phyloP scores from a whole-genome alignment of 2,113 vertebrate species.

The Melanotaenia duboulayi region DNA sequence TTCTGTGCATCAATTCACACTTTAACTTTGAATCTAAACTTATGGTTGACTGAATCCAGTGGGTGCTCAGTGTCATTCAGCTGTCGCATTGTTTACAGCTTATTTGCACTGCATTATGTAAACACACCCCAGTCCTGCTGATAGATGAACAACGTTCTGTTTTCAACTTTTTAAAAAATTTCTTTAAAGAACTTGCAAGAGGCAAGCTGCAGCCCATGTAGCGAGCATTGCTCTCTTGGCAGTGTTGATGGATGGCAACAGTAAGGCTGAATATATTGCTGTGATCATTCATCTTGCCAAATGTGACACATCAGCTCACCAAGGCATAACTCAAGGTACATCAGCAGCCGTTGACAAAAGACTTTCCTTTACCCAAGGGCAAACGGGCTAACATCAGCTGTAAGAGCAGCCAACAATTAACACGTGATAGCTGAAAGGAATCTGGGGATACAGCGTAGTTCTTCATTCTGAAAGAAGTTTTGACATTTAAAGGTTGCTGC shows the following conservation, averaged over 20 bases:
- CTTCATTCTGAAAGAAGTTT: constrained; percentile 10
- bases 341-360: constrained; percentile 53
- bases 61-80: background rate
- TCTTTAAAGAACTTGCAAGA: constrained; percentile 5
- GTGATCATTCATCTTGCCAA: constrained; percentile 80
- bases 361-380: constrained; percentile 60
- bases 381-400: constrained; percentile 27
- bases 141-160: constrained; percentile 13
- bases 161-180: background rate
- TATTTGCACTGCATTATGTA: constrained; percentile 5
- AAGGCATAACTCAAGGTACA: constrained; percentile 74
- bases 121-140: background rate
- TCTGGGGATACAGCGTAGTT: background rate
- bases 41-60: background rate
- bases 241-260: constrained; percentile 73
- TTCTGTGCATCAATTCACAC: background rate
- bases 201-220: background rate
- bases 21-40: background rate
- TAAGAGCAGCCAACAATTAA: constrained; percentile 37
- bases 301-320: constrained; percentile 72
- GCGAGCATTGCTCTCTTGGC: constrained; percentile 21
- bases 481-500: constrained; percentile 33
- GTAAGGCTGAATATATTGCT: constrained; percentile 74
- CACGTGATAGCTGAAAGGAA: constrained; percentile 15
- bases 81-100: background rate